Evolutionary conservation across 2,113 vertebrate species (phyloP), one percentile per base, ranked within the genome.

Genomic region (Piprites chloris): DNA sequence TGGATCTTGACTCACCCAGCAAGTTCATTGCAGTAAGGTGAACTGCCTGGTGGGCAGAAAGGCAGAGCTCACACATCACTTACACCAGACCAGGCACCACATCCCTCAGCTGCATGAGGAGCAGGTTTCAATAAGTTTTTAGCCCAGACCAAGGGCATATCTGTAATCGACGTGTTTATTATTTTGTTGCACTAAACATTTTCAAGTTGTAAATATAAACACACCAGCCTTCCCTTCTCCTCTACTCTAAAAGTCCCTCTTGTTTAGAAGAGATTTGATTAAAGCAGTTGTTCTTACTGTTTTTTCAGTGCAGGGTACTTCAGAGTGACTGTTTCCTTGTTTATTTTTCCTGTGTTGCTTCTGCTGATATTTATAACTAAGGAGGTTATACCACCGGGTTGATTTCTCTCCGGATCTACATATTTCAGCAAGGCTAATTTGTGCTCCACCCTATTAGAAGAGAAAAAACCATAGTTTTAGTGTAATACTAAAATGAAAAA

Each of bases 401-500:
- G 98, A 97, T 95, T 98, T 97, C 89, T 99, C 99, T 90, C 98
- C 98, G 0, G 98, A 98, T 89, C 97, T 98, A 94, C 98, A 97
- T 74, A 99, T 97, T 65, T 99, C 99, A 42, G 99, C 99, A 96
- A 99, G 97, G 94, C 99, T 99, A 97, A 99, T 99, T 98, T 99
- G 99, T 86, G 99, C 99, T 11, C 99, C 99, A 30, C 99, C 99
- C 99, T 99, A 86, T 87, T 16, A 71, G 91, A 35, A 87, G 16
- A 39, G 82, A 78, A 77, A 61, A 1, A n/a, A n/a, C n/a, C 69
- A 71, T 68, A 82, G 67, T 41, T 26, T 83, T 41, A 86, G 37
- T 18, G 24, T 22, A 74, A n/a, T 33, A 58, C 12, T 55, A 50
- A 67, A 89, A 94, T 21, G 35, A 88, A 72, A 4, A 10, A 47